Percentiles rank a stretch among this genome's conserved stretches.
Evolutionary conservation across 2,113 vertebrate species (phyloP).

Genomic region (Cinclus cinclus): DNA sequence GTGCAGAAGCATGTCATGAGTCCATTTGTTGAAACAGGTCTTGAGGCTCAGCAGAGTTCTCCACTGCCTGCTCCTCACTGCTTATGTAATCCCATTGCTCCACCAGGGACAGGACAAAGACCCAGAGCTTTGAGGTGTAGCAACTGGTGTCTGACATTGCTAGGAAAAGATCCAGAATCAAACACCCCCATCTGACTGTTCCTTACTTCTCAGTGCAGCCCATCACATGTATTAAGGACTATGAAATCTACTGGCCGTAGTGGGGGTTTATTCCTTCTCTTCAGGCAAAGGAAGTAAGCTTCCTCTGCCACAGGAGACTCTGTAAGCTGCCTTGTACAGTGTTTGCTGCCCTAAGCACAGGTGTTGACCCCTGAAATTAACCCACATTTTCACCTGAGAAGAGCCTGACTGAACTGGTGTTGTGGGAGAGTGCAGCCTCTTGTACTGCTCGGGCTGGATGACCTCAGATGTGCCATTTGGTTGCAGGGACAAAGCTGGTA

Average conservation of each 20-base stretch:
- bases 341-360: not conserved
- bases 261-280: not conserved
- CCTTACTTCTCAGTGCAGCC: not conserved
- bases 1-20: not conserved
- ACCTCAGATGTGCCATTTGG: not conserved
- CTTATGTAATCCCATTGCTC: not conserved
- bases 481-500: not conserved
- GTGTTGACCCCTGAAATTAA: constrained; percentile 20
- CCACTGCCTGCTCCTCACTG: not conserved
- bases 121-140: not conserved
- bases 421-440: not conserved
- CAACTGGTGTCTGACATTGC: not conserved
- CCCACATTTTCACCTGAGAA: not conserved
- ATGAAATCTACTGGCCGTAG: not conserved
- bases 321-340: not conserved
- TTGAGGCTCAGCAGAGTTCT: not conserved
- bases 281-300: not conserved
- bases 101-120: not conserved
- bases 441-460: not conserved
- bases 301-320: not conserved
- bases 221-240: not conserved
- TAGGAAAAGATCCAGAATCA: not conserved
- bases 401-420: not conserved
- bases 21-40: not conserved
- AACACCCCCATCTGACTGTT: not conserved